A percentile compares a stretch with the other conserved stretches of the same genome.
phyloP scores from a whole-genome alignment of 2,797 vertebrate genomes.

The Helicolenus hilgendorfi region DNA sequence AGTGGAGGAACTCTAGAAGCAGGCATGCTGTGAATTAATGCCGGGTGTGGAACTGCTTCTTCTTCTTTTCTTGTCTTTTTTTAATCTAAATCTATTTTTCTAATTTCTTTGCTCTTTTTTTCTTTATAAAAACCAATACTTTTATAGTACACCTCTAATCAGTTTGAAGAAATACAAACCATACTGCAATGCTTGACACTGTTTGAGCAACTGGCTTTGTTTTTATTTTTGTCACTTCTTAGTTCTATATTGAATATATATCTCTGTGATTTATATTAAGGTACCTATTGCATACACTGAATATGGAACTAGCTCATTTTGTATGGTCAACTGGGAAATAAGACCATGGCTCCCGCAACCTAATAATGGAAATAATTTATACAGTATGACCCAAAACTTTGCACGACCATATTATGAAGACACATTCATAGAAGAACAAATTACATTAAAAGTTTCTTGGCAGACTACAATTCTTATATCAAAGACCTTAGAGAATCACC shows the following conservation, averaged over 20 bases:
- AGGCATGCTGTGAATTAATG: constrained; percentile 25
- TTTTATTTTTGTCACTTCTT: constrained; percentile 53
- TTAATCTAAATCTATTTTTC: not conserved
- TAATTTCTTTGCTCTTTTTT: not conserved
- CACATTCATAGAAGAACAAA: constrained; percentile 62
- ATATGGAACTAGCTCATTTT: constrained; percentile 78
- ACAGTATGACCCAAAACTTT: constrained; percentile 61
- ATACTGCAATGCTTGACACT: not conserved
- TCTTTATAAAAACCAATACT: not conserved
- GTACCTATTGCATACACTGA: constrained; percentile 58
- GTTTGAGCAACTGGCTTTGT: constrained; percentile 1
- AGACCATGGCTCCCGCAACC: constrained; percentile 67
- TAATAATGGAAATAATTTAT: constrained; percentile 74
- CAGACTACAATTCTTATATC: constrained; percentile 8
- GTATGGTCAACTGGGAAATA: constrained; percentile 84
- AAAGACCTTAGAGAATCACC: constrained; percentile 4
- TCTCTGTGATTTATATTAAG: constrained; percentile 61
- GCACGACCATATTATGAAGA: constrained; percentile 46
- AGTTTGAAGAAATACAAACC: not conserved
- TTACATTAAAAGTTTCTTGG: constrained; percentile 70
- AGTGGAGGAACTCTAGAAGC: constrained; percentile 11
- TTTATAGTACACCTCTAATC: constrained; percentile 1
- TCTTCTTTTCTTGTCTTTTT: not conserved
- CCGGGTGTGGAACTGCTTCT: not conserved
- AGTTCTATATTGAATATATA: constrained; percentile 46